A percentile compares a stretch with the other conserved stretches of the same genome.
Conservation (phyloP, 2,888 invertebrate genomes). For the Latrodectus elegans region DNA sequence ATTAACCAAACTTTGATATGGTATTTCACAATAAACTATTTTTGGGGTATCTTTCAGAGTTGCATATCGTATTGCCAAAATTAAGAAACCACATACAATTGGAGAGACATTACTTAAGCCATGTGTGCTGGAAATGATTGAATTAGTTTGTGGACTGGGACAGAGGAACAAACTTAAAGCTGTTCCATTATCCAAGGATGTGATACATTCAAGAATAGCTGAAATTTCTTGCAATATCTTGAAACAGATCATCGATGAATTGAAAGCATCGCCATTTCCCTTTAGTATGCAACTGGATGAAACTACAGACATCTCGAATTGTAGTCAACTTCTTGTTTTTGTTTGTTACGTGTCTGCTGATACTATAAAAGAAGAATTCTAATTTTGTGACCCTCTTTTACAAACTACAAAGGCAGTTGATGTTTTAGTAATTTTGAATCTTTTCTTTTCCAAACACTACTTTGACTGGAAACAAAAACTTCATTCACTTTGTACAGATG, state of each 20-base stretch:
- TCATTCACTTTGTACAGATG: not conserved
- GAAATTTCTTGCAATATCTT: slow-evolving; percentile 62
- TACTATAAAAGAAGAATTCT: slow-evolving; percentile 33
- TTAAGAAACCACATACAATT: no score
- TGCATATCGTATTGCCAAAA: no score
- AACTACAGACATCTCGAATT: slow-evolving; percentile 74
- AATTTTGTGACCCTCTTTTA: slow-evolving; percentile 40
- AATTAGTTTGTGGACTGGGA: no score
- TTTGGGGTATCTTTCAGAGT: no score
- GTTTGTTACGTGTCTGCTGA: slow-evolving; percentile 40
- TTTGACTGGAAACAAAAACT: not conserved
- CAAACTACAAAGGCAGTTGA: slow-evolving; percentile 19
- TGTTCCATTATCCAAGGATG: slow-evolving; percentile 54
- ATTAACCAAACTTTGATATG: no score
- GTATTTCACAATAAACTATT: no score
- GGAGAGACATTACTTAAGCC: no score
- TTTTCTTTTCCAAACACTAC: not conserved
- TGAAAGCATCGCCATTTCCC: slow-evolving; percentile 55
- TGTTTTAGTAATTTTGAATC: slow-evolving; percentile 20
- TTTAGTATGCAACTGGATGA: slow-evolving; percentile 72
- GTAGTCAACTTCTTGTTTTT: slow-evolving; percentile 49
- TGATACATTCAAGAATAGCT: slow-evolving; percentile 54
- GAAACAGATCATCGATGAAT: slow-evolving; percentile 58
- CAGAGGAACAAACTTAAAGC: not conserved
- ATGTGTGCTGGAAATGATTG: no score